Conservation (phyloP, 2,888 invertebrate species). For the Stenodera caucasica region DNA sequence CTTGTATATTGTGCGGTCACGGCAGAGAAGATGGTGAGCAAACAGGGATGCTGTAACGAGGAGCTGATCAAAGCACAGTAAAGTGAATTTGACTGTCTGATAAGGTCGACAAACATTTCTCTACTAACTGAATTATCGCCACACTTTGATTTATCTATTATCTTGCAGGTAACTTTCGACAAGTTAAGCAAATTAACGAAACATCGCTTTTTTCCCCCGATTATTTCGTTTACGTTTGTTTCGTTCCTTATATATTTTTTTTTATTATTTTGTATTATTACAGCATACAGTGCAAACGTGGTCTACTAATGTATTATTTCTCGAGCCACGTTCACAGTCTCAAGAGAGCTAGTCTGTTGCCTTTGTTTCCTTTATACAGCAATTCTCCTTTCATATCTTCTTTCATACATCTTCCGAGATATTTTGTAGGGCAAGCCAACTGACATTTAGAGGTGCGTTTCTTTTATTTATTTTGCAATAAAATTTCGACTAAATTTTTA, state of each 20-base stretch:
- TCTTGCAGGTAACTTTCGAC: background rate
- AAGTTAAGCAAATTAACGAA: too few species aligned
- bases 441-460: slow-evolving; percentile 49
- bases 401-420: slow-evolving; percentile 51
- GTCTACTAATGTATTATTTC: slow-evolving; percentile 44
- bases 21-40: slow-evolving; percentile 28
- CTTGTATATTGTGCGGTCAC: slow-evolving; percentile 18
- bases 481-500: slow-evolving; percentile 50
- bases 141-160: slow-evolving; percentile 39
- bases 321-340: slow-evolving; percentile 45
- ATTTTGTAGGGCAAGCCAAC: slow-evolving; percentile 48
- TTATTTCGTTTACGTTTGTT: too few species aligned
- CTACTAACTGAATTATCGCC: slow-evolving; percentile 46
- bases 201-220: too few species aligned
- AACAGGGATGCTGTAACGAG: slow-evolving; percentile 42
- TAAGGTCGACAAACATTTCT: slow-evolving; percentile 44
- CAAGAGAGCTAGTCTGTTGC: slow-evolving; percentile 43
- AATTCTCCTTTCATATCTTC: slow-evolving; percentile 54
- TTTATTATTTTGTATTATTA: slow-evolving; percentile 10
- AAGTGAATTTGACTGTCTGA: slow-evolving; percentile 48
- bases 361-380: slow-evolving; percentile 53
- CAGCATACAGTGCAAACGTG: slow-evolving; percentile 24
- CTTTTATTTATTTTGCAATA: slow-evolving; percentile 49
- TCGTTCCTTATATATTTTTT: background rate
- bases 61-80: slow-evolving; percentile 46